These are phyloP conservation scores for Dolichoris vasculosae DNA, from an alignment of 1,140 invertebrate genomes.

Conservation along the genomic window DNA sequence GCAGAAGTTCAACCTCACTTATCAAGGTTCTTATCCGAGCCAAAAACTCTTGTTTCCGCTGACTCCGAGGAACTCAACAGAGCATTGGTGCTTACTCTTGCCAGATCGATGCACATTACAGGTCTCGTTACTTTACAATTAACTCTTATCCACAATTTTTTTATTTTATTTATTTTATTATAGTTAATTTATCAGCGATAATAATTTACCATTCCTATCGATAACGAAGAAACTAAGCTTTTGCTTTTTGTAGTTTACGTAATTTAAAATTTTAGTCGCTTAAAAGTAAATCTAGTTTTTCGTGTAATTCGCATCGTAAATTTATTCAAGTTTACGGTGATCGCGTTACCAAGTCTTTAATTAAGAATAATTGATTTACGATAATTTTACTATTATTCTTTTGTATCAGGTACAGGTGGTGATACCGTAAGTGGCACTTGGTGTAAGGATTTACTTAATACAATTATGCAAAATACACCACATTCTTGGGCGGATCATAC, in stretches of 20 bases:
- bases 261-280: too few relatives aligned
- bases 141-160: conserved; percentile 38
- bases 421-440: conserved; percentile 84
- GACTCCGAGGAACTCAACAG: conserved; percentile 97
- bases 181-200: not conserved
- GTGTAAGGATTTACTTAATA: conserved; percentile 92
- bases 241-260: too few relatives aligned
- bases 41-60: conserved; percentile 90
- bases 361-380: not conserved
- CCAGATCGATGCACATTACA: conserved; percentile 94
- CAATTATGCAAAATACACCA: conserved; percentile 95
- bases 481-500: conserved; percentile 96
- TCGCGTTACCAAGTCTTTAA: too few relatives aligned
- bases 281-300: too few relatives aligned
- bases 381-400: conserved; percentile 11
- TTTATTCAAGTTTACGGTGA: too few relatives aligned
- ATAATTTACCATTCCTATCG: not conserved
- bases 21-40: conserved; percentile 89
- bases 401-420: conserved; percentile 72
- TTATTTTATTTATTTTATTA: not conserved
- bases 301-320: too few relatives aligned
- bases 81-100: conserved; percentile 93
- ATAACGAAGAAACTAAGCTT: too few relatives aligned
- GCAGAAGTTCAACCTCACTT: conserved; percentile 93
- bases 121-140: conserved; percentile 71